Evolutionary conservation across 1,140 invertebrate genomes (phyloP), one percentile per base, ranked within the genome.

Genomic region (Anastrepha obliqua): DNA sequence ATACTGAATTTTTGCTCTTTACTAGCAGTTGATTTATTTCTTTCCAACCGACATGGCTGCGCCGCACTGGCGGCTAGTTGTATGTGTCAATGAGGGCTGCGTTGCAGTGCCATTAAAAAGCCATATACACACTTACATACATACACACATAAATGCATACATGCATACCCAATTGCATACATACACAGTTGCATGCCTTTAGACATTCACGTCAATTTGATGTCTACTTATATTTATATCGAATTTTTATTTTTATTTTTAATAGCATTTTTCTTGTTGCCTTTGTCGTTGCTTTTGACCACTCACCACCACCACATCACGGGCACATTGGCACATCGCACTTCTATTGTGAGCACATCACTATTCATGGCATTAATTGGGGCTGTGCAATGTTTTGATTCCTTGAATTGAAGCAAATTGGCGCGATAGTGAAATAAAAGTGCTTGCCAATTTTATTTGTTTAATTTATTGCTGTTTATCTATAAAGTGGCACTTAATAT

Each of bases 371-470:
- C 20, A 9, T 55, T n/a, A 81, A 81, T 20, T 81, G 17, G 74
- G 74, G 2, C 15, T 81, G 74, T 81, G 20, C 51, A 81, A 55
- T 81, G 74, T 29, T 81, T 51, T 81, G 15, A 81, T 81, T 81
- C 74, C 51, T 81, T 58, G 51, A 58, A 81, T 81, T 78, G 47
- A 15, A 78, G 8, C 44, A 44, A 47, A 78, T 78, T 78, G 42
- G 3, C 29, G 47, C 70, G 70, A n/a, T 78, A 78, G 51, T 78
- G 70, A 60, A 59, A 86, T 86, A 86, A 62, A 86, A 86, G 8
- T 42, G 17, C 55, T 81, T 81, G 51, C 74, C 17, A 81, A 81
- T 81, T 81, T 81, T 81, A 51, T 20, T 81, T 51, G 47, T 9
- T 5, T 29, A 20, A 81, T 81, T 81, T 81, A 81, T 58, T 81